Conservation (phyloP, 2,113 vertebrate genomes). For the Eudyptes chrysolophus region DNA sequence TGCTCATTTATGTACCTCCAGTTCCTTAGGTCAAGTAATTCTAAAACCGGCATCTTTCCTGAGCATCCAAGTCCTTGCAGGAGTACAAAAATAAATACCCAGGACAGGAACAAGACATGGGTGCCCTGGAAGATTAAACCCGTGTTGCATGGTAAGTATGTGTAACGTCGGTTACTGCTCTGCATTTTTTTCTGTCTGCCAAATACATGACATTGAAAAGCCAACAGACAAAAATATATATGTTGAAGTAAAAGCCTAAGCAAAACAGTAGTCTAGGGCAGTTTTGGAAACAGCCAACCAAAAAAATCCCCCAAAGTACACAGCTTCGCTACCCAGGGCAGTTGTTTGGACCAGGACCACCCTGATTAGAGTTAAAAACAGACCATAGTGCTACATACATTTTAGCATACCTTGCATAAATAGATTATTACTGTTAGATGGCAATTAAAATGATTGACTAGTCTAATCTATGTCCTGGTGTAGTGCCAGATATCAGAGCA, state of each 20-base stretch:
- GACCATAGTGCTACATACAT: background rate
- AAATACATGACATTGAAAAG: background rate
- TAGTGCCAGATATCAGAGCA: background rate
- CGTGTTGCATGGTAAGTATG: background rate
- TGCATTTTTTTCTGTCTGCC: background rate
- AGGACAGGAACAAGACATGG: background rate
- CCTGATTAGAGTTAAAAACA: background rate
- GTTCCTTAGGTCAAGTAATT: background rate
- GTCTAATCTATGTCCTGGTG: background rate
- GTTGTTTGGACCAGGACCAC: background rate
- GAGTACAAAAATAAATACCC: background rate
- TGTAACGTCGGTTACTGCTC: background rate
- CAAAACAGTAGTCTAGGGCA: background rate
- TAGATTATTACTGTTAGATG: background rate
- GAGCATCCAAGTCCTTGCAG: background rate
- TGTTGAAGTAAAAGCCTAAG: slow-evolving; percentile 3
- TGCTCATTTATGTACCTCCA: background rate
- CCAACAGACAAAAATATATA: slow-evolving; percentile 16
- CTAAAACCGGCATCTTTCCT: background rate
- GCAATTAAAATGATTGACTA: background rate
- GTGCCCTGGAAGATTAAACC: background rate
- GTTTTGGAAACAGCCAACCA: background rate
- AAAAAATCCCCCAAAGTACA: background rate
- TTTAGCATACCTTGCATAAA: background rate
- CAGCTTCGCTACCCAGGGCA: background rate